Conservation (phyloP, 2,113 vertebrate genomes). For the Brachypteracias leptosomus region DNA sequence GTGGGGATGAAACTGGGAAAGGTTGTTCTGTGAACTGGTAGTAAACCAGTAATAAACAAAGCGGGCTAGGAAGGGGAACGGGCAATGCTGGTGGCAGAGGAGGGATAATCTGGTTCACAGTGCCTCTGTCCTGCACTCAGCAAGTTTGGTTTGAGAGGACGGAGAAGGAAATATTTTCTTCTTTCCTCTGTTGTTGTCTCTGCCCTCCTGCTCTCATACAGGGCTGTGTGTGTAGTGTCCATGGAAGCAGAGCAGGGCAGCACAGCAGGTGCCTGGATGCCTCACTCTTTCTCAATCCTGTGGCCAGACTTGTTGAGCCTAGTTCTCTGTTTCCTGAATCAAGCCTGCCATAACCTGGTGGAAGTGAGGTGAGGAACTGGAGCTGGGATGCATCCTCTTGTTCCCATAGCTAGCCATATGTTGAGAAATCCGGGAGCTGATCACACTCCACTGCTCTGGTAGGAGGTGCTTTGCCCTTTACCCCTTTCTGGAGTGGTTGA, state of each 20-base stretch:
- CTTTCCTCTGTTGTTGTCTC: not conserved
- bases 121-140: not conserved
- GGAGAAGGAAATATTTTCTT: not conserved
- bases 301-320: not conserved
- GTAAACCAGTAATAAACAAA: not conserved
- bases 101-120: not conserved
- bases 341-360: not conserved
- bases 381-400: not conserved
- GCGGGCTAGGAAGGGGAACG: not conserved
- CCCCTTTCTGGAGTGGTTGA: not conserved
- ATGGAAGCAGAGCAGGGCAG: not conserved
- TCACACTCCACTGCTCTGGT: not conserved
- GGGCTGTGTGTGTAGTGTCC: not conserved
- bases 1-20: not conserved
- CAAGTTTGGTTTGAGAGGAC: not conserved
- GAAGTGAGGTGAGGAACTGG: not conserved
- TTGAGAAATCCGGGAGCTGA: not conserved
- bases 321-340: not conserved
- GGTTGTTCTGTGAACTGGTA: not conserved
- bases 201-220: not conserved
- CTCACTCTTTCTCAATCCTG: not conserved
- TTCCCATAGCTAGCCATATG: rapidly evolving
- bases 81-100: not conserved
- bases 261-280: not conserved
- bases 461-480: not conserved